These are phyloP conservation scores for Noctua pronuba DNA, from an alignment of 2,888 invertebrate genomes.

Conservation along the genomic window DNA sequence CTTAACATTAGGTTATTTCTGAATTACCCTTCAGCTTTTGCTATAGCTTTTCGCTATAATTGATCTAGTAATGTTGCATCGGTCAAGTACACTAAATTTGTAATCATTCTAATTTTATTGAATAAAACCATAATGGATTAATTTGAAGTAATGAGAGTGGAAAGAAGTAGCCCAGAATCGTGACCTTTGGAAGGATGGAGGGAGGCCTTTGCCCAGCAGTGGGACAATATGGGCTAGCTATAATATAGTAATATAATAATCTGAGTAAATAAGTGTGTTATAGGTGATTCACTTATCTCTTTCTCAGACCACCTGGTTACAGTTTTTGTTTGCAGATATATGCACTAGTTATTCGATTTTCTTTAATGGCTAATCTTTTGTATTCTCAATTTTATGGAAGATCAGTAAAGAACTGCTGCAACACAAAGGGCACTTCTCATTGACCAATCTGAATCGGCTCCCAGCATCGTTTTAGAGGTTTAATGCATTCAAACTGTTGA, in stretches of 20 bases:
- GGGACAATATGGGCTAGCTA: no score
- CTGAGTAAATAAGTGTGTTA: not conserved
- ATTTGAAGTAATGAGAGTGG: no score
- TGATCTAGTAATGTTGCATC: not conserved
- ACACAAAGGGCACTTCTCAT: not conserved
- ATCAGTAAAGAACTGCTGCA: not conserved
- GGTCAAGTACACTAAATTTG: not conserved
- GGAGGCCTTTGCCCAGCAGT: no score
- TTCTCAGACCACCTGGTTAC: not conserved
- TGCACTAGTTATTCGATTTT: not conserved
- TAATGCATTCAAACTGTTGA: not conserved
- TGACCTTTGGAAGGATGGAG: no score
- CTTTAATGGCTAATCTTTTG: not conserved
- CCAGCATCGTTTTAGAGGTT: not conserved
- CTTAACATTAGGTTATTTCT: conserved; percentile 53
- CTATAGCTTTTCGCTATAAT: not conserved
- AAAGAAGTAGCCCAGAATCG: no score
- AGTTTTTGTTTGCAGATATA: not conserved
- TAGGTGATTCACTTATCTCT: not conserved
- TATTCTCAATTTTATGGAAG: not conserved
- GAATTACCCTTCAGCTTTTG: conserved; percentile 28
- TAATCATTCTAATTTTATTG: not conserved
- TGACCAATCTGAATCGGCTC: not conserved
- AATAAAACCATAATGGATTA: not conserved
- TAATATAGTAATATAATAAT: no score